Evolutionary conservation across 2,888 invertebrate species (phyloP).

Genomic region (Erannis defoliaria): DNA sequence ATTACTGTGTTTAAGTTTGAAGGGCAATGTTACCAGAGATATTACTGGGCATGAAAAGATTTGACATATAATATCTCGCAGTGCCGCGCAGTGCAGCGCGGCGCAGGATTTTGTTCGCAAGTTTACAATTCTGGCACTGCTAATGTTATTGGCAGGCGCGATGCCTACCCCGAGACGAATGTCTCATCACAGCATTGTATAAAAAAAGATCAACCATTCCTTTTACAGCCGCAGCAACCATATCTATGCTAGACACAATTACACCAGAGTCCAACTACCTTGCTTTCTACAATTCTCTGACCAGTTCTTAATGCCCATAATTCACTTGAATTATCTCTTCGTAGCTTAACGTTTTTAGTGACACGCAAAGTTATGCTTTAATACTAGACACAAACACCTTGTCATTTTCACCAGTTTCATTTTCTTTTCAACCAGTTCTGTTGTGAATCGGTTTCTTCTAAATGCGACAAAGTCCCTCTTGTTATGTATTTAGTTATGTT

Average conservation of each 20-base stretch:
- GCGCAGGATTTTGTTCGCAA: no score
- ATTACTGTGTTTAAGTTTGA: no score
- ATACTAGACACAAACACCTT: slow-evolving; percentile 9
- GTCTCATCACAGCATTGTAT: no score
- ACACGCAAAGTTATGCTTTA: slow-evolving; percentile 33
- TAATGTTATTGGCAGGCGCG: no score
- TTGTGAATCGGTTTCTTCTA: background rate
- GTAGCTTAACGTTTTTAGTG: slow-evolving; percentile 22
- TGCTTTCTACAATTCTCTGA: slow-evolving; percentile 40
- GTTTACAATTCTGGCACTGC: no score
- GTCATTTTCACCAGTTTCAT: background rate
- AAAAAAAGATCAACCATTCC: slow-evolving; percentile 9
- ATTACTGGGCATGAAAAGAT: no score
- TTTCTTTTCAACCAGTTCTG: background rate
- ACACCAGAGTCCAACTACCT: slow-evolving; percentile 33
- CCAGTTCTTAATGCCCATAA: slow-evolving; percentile 37
- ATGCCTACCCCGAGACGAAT: no score
- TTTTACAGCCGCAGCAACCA: background rate
- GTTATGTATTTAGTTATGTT: background rate
- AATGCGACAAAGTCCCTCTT: background rate
- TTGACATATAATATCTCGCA: no score
- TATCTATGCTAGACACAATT: slow-evolving; percentile 5
- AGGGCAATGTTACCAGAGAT: no score
- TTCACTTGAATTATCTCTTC: slow-evolving; percentile 38
- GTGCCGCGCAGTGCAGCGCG: no score